A percentile compares a stretch with the other conserved stretches of the same genome.
These are phyloP conservation scores for Drosophila mimetica DNA, from an alignment of 2,888 invertebrate genomes.

Conservation along the genomic window DNA sequence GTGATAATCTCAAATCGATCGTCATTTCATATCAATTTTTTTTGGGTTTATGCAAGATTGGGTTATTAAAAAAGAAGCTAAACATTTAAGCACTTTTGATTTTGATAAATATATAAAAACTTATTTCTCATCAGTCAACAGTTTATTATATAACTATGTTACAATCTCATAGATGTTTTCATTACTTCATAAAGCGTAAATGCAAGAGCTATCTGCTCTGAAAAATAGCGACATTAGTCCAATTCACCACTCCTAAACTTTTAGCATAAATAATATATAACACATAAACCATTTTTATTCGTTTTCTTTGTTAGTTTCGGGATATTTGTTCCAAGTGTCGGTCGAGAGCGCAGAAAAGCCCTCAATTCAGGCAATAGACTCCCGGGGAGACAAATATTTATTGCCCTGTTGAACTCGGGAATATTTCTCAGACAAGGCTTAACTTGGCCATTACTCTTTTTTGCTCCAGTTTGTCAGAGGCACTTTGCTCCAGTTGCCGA, in stretches of 20 bases:
- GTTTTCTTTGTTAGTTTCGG: conserved; percentile 3
- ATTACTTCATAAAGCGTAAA: background rate
- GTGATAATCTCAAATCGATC: too few relatives aligned
- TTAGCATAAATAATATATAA: background rate
- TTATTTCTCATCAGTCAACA: too few relatives aligned
- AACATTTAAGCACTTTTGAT: too few relatives aligned
- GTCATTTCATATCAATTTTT: too few relatives aligned
- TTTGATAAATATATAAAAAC: too few relatives aligned
- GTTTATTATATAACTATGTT: too few relatives aligned
- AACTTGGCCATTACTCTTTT: conserved; percentile 44
- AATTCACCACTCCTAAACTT: background rate
- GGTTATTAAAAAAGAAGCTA: too few relatives aligned
- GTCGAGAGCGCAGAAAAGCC: background rate
- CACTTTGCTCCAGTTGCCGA: conserved; percentile 17
- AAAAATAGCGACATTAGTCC: background rate
- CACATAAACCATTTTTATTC: conserved; percentile 3
- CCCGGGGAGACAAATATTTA: conserved; percentile 46
- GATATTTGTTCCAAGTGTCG: background rate
- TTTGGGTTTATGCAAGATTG: too few relatives aligned
- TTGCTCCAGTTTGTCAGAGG: conserved; percentile 38
- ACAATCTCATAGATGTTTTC: too few relatives aligned
- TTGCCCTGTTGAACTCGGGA: conserved; percentile 46
- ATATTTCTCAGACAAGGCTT: conserved; percentile 44
- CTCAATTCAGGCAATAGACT: conserved; percentile 16
- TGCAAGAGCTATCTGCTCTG: background rate